These are phyloP conservation scores for Nephrotoma appendiculata DNA, from an alignment of 2,888 invertebrate genomes.

Conservation along the genomic window DNA sequence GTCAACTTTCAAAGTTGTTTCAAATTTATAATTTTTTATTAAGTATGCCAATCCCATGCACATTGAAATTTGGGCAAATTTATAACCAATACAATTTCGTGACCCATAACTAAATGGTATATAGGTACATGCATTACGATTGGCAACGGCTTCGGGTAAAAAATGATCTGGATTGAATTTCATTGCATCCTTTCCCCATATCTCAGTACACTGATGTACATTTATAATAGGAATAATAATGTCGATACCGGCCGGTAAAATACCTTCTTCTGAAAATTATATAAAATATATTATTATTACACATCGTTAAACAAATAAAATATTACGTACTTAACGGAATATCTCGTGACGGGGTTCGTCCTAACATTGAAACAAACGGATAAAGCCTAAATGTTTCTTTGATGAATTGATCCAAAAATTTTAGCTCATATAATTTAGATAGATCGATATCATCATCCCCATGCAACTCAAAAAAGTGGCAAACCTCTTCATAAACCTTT, in stretches of 20 bases:
- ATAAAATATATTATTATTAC: too few relatives aligned
- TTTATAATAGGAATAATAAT: neutral
- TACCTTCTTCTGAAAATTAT: neutral
- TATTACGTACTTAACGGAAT: too few relatives aligned
- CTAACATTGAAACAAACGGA: neutral
- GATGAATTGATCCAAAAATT: neutral
- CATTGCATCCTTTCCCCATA: neutral
- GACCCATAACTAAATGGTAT: neutral
- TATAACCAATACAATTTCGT: neutral
- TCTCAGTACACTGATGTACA: neutral
- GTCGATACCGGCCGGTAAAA: neutral
- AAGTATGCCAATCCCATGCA: neutral
- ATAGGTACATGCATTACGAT: neutral
- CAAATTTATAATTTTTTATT: neutral
- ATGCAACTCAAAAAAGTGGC: neutral
- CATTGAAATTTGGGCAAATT: neutral
- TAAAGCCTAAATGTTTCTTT: neutral
- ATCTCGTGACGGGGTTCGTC: neutral
- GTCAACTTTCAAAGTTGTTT: neutral
- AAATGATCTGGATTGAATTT: neutral
- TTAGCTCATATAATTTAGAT: neutral
- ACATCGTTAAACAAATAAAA: too few relatives aligned
- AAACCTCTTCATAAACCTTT: neutral
- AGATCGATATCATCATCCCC: neutral
- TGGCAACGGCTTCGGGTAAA: neutral